These are phyloP conservation scores for Nesospiza acunhae DNA, from an alignment of 2,113 vertebrate species.

Conservation along the genomic window DNA sequence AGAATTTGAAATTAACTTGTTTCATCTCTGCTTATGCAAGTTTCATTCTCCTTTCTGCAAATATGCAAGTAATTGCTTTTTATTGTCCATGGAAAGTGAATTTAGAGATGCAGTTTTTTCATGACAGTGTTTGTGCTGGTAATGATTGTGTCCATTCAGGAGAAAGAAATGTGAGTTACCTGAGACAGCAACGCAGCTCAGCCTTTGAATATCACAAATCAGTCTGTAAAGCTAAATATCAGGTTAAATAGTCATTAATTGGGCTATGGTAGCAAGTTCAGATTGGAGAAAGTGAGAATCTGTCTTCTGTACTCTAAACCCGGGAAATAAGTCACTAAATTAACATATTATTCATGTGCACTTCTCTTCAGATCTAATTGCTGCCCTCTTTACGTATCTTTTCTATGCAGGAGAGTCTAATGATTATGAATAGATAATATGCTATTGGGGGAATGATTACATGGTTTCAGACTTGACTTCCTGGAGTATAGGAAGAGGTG, in stretches of 20 bases:
- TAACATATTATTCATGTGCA: background rate
- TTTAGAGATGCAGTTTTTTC: background rate
- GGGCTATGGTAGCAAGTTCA: background rate
- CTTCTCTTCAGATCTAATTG: background rate
- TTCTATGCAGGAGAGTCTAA: background rate
- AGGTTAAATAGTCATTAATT: background rate
- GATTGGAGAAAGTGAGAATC: background rate
- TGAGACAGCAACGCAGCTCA: background rate
- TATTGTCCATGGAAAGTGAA: background rate
- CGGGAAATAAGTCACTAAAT: background rate
- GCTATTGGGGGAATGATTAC: background rate
- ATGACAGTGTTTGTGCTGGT: background rate
- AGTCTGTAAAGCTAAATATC: background rate
- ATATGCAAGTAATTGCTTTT: conserved; percentile 8
- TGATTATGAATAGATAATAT: background rate
- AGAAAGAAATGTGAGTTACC: background rate
- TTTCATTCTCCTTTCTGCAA: background rate
- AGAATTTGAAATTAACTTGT: background rate
- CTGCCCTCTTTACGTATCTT: background rate
- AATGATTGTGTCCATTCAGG: background rate
- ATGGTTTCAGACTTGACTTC: conserved; percentile 4
- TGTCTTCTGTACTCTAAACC: background rate
- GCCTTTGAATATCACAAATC: background rate
- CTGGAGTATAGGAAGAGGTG: background rate
- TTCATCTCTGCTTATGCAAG: background rate